A percentile compares a stretch with the other conserved stretches of the same genome.
phyloP scores from a whole-genome alignment of 2,797 vertebrate species.

The Sebastes glaucus region DNA sequence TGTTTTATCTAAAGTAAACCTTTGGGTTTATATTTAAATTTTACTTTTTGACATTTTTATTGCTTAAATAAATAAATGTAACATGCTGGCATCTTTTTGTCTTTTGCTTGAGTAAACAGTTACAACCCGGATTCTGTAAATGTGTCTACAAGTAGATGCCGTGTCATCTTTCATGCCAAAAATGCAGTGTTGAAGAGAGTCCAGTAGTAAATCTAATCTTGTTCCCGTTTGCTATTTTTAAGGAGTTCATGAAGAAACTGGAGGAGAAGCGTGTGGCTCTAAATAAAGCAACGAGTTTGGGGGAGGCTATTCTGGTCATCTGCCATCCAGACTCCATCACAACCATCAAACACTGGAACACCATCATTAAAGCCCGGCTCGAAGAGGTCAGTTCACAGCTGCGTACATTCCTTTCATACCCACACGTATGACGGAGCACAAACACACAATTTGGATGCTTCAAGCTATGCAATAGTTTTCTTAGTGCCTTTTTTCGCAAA shows the following conservation, averaged over 20 bases:
- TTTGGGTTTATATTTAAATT: not conserved
- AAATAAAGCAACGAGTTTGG: constrained; percentile 92
- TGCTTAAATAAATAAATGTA: constrained; percentile 6
- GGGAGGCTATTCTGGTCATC: constrained; percentile 92
- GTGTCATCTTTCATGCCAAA: constrained; percentile 51
- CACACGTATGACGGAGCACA: constrained; percentile 6
- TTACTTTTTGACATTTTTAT: constrained; percentile 3
- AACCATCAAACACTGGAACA: constrained; percentile 99
- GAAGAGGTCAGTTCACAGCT: constrained; percentile 91
- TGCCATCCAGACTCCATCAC: constrained; percentile 99
- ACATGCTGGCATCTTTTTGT: constrained; percentile 37
- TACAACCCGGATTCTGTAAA: constrained; percentile 10
- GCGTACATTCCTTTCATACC: constrained; percentile 11
- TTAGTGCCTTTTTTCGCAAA: not conserved
- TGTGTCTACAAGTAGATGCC: constrained; percentile 33
- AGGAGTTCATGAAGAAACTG: constrained; percentile 97
- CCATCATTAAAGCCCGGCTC: constrained; percentile 97
- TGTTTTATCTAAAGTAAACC: not conserved
- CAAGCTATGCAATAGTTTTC: not conserved
- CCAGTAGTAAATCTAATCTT: constrained; percentile 51
- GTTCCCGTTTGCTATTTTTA: constrained; percentile 29
- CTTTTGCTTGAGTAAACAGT: constrained; percentile 22
- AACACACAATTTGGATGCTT: not conserved
- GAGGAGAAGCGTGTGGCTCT: constrained; percentile 93
- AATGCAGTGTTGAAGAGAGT: constrained; percentile 29